phyloP scores from a whole-genome alignment of 2,797 vertebrate species.

The Phalloptychus januarius region DNA sequence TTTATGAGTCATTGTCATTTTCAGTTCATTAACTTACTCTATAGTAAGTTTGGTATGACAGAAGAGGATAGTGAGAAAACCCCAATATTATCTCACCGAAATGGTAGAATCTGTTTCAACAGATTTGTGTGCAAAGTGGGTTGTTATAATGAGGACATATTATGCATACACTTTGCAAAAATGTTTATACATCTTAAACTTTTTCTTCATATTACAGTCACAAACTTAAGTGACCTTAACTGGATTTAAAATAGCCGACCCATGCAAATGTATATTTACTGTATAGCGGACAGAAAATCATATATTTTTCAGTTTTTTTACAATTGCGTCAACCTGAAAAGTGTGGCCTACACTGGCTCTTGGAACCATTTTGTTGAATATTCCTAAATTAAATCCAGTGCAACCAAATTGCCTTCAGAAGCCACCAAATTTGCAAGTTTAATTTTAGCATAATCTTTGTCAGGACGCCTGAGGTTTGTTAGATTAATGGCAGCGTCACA shows the following conservation, averaged over 20 bases:
- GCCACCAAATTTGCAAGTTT: neutral
- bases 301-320: neutral
- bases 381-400: neutral
- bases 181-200: neutral
- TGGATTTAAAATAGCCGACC: neutral
- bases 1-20: constrained; percentile 71
- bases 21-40: constrained; percentile 63
- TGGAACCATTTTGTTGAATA: too few species aligned
- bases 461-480: neutral
- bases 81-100: constrained; percentile 24
- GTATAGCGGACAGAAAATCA: neutral
- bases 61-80: neutral
- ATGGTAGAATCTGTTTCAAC: neutral
- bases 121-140: neutral
- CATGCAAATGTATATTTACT: neutral
- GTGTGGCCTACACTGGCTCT: too few species aligned
- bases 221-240: neutral
- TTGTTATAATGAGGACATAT: neutral
- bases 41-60: constrained; percentile 21
- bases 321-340: neutral
- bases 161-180: neutral
- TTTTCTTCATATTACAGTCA: neutral
- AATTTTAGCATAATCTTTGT: neutral
- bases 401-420: neutral
- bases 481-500: neutral